Percentiles rank a stretch among this genome's conserved stretches.
Evolutionary conservation across 2,113 vertebrate genomes (phyloP).

Genomic region (Entelurus aequoreus): DNA sequence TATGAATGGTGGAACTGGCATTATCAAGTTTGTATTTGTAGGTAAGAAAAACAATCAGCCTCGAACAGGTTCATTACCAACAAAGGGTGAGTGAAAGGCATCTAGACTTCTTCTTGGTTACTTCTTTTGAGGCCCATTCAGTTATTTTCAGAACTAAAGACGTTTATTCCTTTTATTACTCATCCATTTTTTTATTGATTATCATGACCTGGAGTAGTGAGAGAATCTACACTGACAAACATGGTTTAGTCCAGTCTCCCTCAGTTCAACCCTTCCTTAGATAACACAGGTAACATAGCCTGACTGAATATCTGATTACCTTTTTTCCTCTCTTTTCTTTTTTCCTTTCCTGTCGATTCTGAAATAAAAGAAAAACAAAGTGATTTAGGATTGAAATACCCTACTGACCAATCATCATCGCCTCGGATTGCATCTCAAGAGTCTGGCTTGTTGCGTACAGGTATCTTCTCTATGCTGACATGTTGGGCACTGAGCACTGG

Average conservation of each 20-base stretch:
- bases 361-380: conserved; percentile 43
- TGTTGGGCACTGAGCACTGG: conserved; percentile 31
- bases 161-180: not conserved
- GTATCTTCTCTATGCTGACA: conserved; percentile 41
- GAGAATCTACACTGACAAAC: not conserved
- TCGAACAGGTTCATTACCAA: not conserved
- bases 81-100: not conserved
- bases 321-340: conserved; percentile 68
- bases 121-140: too few relatives aligned
- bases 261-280: not conserved
- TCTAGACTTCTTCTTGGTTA: too few relatives aligned
- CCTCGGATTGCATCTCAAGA: conserved; percentile 39
- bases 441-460: conserved; percentile 27
- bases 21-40: not conserved
- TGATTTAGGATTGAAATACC: conserved; percentile 38
- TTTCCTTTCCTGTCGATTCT: conserved; percentile 65
- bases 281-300: conserved; percentile 1
- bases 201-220: not conserved
- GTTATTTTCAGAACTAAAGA: not conserved
- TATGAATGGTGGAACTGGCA: not conserved
- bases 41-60: not conserved
- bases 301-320: conserved; percentile 40
- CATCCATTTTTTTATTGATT: not conserved
- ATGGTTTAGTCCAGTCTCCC: not conserved
- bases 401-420: conserved; percentile 46